phyloP scores from a whole-genome alignment of 2,797 vertebrate species.

The Liasis olivaceus region DNA sequence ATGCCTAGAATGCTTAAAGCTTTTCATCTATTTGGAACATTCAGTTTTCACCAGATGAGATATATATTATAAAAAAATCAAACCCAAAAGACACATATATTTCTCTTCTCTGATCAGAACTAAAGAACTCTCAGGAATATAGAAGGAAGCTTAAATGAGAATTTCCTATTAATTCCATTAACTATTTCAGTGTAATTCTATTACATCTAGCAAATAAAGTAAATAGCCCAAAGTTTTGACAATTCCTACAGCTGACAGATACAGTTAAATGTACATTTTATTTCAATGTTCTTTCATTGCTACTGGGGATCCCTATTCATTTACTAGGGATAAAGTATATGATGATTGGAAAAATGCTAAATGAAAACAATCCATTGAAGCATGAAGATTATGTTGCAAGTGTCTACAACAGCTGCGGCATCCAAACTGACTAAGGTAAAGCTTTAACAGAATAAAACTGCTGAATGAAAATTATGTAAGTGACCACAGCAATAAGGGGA shows the following conservation, averaged over 20 bases:
- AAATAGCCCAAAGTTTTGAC: constrained; percentile 28
- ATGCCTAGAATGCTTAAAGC: constrained; percentile 1
- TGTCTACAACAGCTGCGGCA: not conserved
- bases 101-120: constrained; percentile 49
- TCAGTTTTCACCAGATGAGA: constrained; percentile 48
- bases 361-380: constrained; percentile 24
- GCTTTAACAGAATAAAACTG: not conserved
- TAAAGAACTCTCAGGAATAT: constrained; percentile 36
- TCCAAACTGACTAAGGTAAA: not conserved
- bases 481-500: not conserved
- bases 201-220: constrained; percentile 31
- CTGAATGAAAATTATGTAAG: constrained; percentile 15
- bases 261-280: not conserved
- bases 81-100: constrained; percentile 40
- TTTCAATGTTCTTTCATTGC: rapidly evolving
- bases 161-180: constrained; percentile 38
- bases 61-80: constrained; percentile 32
- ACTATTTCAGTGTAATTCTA: not conserved
- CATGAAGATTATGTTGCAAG: rapidly evolving
- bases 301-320: not conserved
- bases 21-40: constrained; percentile 36
- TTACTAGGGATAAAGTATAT: rapidly evolving
- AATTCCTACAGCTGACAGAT: not conserved
- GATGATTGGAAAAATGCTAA: not conserved
- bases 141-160: constrained; percentile 43